Base-by-base conservation (phyloP, 2,888 invertebrate genomes). In the Nemurella pictetii region DNA sequence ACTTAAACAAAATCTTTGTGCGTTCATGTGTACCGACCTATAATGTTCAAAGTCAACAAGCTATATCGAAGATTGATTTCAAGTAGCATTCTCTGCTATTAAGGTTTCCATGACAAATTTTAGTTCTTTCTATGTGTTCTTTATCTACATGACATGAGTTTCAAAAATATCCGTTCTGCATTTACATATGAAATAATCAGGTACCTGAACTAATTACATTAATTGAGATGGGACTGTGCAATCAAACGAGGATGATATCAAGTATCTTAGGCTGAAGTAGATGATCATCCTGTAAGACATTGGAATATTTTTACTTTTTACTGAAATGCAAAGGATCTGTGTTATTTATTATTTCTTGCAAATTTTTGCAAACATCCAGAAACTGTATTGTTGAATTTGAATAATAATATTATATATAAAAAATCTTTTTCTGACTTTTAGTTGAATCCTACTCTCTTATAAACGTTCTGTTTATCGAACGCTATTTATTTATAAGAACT, bases 31-130 rank as follows among this genome's bases (percentile, higher is more conserved):
- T 15, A 74, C 12, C 15, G 0, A 83, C 0, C 55, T 83, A 20
- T 83, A 36, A n/a, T 32, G 74, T 73, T 83, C 0, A 83, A 73
- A 29, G 73, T 30, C 30, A 75, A 29, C 55, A 83, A 83, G 20
- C 12, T 85, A 75, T 82, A 20, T 83, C 73, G 25, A 55, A 83
- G 77, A 83, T 83, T 85, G 83, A 83, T 85, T 82, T 84, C 84
- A 83, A 78, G n/a, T n/a, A n/a, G n/a, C n/a, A n/a, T n/a, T n/a
- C n/a, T n/a, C n/a, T n/a, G 20, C 3, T 55, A 55, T 55, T 55
- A 55, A 55, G 20, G 20, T 15, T 15, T 12, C 55, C 55, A 55
- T 55, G 55, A 55, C 55, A 20, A 55, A 55, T 55, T 55, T 55
- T 55, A 7, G 20, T 55, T 55, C 20, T 55, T 12, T 20, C 55